Percentiles rank a stretch among this genome's conserved stretches.
These are phyloP conservation scores for Hyalella azteca DNA, from an alignment of 2,888 invertebrate species.

Conservation along the genomic window DNA sequence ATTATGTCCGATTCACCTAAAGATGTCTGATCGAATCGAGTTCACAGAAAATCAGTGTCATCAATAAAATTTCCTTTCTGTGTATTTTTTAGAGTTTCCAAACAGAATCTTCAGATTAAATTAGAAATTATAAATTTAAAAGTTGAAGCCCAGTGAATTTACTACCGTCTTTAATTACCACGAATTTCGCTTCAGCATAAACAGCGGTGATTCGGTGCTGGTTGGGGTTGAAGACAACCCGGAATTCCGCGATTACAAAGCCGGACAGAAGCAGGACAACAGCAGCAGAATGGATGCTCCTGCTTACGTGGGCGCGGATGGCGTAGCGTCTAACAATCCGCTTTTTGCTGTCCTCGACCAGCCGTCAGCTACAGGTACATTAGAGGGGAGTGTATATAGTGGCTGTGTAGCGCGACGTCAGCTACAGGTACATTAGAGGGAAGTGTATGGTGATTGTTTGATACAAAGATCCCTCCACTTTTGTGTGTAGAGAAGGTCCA, in stretches of 20 bases:
- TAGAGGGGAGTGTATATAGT: too few species aligned
- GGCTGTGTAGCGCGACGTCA: too few species aligned
- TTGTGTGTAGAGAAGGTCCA: neutral
- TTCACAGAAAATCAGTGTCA: too few species aligned
- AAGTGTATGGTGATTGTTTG: neutral
- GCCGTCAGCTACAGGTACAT: neutral
- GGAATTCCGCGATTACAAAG: conserved; percentile 67
- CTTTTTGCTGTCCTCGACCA: neutral
- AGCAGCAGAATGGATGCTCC: neutral
- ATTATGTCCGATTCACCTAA: too few species aligned
- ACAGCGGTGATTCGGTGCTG: conserved; percentile 72
- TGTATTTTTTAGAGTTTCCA: too few species aligned
- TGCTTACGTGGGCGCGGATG: neutral
- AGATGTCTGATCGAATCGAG: too few species aligned
- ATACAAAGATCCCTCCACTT: neutral
- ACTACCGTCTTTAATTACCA: too few species aligned
- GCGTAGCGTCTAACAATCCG: conserved; percentile 15
- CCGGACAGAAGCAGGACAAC: neutral
- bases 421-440: neutral
- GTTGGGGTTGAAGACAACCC: conserved; percentile 73
- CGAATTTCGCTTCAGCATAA: conserved; percentile 66
- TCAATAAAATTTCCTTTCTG: too few species aligned
- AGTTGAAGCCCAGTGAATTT: too few species aligned
- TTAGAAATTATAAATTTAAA: too few species aligned
- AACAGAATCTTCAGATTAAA: too few species aligned